Conservation (phyloP, 1,140 invertebrate genomes). For the Druon quercuslanigerum region DNA sequence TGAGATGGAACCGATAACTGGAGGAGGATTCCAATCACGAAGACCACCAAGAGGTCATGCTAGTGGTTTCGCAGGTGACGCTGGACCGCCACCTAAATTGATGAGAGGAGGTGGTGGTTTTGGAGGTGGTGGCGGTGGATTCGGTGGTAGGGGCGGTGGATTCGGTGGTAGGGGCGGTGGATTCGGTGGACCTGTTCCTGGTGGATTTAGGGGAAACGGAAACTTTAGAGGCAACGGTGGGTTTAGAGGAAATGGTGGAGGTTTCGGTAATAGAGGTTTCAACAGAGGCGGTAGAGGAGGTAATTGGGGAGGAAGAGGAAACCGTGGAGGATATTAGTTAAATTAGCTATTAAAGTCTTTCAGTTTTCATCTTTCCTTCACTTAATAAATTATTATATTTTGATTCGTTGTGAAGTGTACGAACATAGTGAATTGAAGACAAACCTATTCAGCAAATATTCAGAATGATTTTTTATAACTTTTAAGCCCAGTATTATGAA, state of each 20-base stretch:
- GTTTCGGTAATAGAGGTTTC: conserved; percentile 39
- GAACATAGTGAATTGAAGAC: too few relatives aligned
- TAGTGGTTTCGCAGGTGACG: conserved; percentile 36
- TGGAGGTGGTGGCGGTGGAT: conserved; percentile 35
- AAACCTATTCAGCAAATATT: too few relatives aligned
- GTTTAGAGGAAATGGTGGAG: conserved; percentile 43
- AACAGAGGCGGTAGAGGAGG: conserved; percentile 36
- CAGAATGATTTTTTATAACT: too few relatives aligned
- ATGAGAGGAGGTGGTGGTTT: conserved; percentile 44
- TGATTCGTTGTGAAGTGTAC: too few relatives aligned
- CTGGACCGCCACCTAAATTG: conserved; percentile 47
- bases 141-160: conserved; percentile 24
- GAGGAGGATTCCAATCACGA: conserved; percentile 67
- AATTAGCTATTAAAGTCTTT: neutral
- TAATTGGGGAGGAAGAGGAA: neutral
- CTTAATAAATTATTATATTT: too few relatives aligned
- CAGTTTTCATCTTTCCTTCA: too few relatives aligned
- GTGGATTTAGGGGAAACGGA: conserved; percentile 57
- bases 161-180: conserved; percentile 62
- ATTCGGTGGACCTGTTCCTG: conserved; percentile 45
- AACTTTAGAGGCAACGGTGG: conserved; percentile 33
- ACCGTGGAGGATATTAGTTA: conserved; percentile 2
- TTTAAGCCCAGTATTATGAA: too few relatives aligned
- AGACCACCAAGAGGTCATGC: conserved; percentile 69
- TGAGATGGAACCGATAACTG: conserved; percentile 77